These are phyloP conservation scores for Nibea coibor DNA, from an alignment of 2,113 vertebrate species.

Conservation along the genomic window DNA sequence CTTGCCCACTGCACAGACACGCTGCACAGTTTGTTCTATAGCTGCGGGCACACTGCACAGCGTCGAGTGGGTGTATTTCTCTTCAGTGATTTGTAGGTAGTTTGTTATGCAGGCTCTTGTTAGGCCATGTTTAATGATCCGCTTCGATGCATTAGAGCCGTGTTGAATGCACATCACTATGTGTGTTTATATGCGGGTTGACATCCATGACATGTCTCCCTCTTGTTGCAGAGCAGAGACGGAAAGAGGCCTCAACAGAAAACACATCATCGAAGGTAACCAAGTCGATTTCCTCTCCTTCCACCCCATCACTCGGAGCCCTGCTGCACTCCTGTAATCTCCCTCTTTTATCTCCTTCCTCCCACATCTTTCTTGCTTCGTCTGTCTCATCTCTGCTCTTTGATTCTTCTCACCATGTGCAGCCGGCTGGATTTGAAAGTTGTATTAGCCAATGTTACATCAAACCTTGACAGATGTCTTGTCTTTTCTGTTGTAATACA, in stretches of 20 bases:
- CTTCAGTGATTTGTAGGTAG: conserved; percentile 12
- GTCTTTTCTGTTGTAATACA: conserved; percentile 26
- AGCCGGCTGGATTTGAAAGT: conserved; percentile 34
- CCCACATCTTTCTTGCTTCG: conserved; percentile 8
- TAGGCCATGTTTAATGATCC: conserved; percentile 34
- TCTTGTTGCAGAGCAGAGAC: conserved; percentile 91
- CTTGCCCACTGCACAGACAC: conserved; percentile 12
- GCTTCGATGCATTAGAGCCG: not conserved
- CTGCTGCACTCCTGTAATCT: conserved; percentile 31
- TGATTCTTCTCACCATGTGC: conserved; percentile 25
- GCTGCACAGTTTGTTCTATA: conserved; percentile 39
- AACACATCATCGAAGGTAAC: conserved; percentile 98
- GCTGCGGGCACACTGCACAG: conserved; percentile 23
- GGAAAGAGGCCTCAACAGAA: conserved; percentile 94
- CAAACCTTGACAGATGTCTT: conserved; percentile 9
- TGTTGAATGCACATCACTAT: conserved; percentile 5
- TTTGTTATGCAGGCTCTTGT: conserved; percentile 32
- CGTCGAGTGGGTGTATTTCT: conserved; percentile 32
- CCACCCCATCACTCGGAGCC: conserved; percentile 39
- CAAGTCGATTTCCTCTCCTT: conserved; percentile 49
- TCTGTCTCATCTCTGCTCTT: conserved; percentile 18
- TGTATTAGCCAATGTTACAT: not conserved
- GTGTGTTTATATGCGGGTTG: not conserved
- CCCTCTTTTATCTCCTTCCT: conserved; percentile 45
- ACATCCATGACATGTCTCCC: conserved; percentile 34